Conservation (phyloP, 2,888 invertebrate genomes). For the Scaeva pyrastri region DNA sequence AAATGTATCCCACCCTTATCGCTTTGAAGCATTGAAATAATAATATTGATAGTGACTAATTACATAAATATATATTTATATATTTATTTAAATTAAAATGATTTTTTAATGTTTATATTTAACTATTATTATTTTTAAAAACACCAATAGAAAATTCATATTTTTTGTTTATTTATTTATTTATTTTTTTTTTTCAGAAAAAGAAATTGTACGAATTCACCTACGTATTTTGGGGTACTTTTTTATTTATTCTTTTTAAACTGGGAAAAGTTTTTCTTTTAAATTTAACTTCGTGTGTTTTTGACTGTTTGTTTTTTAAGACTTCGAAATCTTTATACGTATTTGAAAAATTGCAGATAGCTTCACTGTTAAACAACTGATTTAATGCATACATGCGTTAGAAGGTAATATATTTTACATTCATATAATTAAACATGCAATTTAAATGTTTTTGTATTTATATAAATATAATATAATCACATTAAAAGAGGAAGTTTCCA, state of each 20-base stretch:
- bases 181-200: slow-evolving; percentile 40
- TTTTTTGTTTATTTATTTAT: too few species aligned
- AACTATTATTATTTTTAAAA: slow-evolving; percentile 50
- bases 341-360: slow-evolving; percentile 70
- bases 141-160: slow-evolving; percentile 70
- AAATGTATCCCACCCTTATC: slow-evolving; percentile 54
- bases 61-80: slow-evolving; percentile 40
- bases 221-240: slow-evolving; percentile 72
- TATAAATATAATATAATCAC: slow-evolving; percentile 73
- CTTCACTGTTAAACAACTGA: slow-evolving; percentile 71
- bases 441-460: slow-evolving; percentile 35
- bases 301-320: slow-evolving; percentile 54
- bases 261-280: slow-evolving; percentile 46
- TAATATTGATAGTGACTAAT: slow-evolving; percentile 50
- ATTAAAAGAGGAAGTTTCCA: slow-evolving; percentile 76
- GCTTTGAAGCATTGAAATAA: slow-evolving; percentile 54
- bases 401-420: slow-evolving; percentile 72
- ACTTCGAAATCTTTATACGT: slow-evolving; percentile 68
- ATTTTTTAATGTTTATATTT: slow-evolving; percentile 43
- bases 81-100: slow-evolving; percentile 40
- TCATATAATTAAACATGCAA: slow-evolving; percentile 65
- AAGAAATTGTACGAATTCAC: slow-evolving; percentile 65
- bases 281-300: slow-evolving; percentile 25
- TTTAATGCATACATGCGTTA: slow-evolving; percentile 70
- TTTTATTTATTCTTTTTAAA: slow-evolving; percentile 35